phyloP scores from a whole-genome alignment of 1,140 invertebrate genomes.

The Drosophila ercepeae region DNA sequence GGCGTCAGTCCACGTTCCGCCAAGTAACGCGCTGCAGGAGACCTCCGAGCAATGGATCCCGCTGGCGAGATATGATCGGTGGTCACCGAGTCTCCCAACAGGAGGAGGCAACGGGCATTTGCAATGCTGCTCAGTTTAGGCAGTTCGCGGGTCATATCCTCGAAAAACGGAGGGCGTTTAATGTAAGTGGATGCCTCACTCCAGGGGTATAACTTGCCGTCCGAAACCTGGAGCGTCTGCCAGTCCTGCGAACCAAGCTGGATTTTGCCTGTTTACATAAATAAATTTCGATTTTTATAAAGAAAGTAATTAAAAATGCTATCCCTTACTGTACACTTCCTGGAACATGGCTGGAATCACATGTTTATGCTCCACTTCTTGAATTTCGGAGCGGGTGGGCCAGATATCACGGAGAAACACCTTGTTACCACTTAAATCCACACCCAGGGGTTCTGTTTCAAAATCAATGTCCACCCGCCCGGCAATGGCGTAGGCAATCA shows the following conservation, averaged over 20 bases:
- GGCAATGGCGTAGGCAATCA: conserved; percentile 98
- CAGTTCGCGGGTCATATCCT: conserved; percentile 90
- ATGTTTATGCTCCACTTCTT: conserved; percentile 93
- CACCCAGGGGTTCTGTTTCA: conserved; percentile 93
- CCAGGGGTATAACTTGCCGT: conserved; percentile 96
- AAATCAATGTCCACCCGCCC: conserved; percentile 98
- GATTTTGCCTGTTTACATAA: conserved; percentile 87
- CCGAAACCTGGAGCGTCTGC: conserved; percentile 92
- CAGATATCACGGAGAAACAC: conserved; percentile 97
- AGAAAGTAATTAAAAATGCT: too few species aligned
- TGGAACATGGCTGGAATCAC: conserved; percentile 99
- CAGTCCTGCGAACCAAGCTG: conserved; percentile 94
- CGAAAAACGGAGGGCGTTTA: conserved; percentile 97
- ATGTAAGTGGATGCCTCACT: conserved; percentile 96
- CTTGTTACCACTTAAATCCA: conserved; percentile 87
- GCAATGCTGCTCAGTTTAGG: conserved; percentile 85
- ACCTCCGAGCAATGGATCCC: conserved; percentile 97
- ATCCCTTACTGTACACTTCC: conserved; percentile 87
- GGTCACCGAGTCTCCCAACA: conserved; percentile 97
- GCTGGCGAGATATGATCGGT: conserved; percentile 99
- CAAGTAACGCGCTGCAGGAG: conserved; percentile 95
- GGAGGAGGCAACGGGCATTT: conserved; percentile 91
- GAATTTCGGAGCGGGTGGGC: conserved; percentile 96
- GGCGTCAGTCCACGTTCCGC: conserved; percentile 92
- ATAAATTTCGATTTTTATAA: neutral